These are phyloP conservation scores for Ispidina lecontei DNA, from an alignment of 2,797 vertebrate genomes.

Conservation along the genomic window DNA sequence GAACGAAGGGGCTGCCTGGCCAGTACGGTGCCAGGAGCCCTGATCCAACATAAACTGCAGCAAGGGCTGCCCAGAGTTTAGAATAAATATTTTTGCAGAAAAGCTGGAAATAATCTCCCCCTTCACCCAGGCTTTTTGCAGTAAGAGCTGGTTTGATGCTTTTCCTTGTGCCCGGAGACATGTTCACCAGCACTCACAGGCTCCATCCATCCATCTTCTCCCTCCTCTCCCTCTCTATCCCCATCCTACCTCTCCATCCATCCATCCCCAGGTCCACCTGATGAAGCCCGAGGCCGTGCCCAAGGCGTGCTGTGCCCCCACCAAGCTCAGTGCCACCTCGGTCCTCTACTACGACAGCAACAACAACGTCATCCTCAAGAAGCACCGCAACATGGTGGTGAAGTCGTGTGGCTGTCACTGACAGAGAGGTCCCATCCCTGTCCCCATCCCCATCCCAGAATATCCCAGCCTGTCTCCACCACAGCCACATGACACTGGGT, in stretches of 20 bases:
- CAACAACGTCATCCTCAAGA: constrained; percentile 98
- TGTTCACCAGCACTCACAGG: rapidly evolving
- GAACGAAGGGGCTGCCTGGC: background rate
- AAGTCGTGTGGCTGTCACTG: constrained; percentile 94
- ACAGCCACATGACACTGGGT: rapidly evolving
- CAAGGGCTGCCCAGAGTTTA: background rate
- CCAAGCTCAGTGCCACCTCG: constrained; percentile 93
- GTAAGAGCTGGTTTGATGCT: background rate
- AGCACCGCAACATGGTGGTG: constrained; percentile 97
- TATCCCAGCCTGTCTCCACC: rapidly evolving
- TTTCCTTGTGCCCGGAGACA: background rate
- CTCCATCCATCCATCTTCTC: background rate
- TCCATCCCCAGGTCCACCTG: constrained; percentile 87
- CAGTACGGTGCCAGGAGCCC: background rate
- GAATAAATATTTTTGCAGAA: constrained; percentile 59
- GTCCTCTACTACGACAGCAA: constrained; percentile 97
- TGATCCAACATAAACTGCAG: constrained; percentile 57
- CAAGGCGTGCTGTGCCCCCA: constrained; percentile 94
- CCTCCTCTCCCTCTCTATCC: background rate
- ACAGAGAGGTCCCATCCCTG: background rate
- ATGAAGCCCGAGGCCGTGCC: constrained; percentile 93
- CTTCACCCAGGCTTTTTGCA: background rate
- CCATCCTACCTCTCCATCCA: background rate
- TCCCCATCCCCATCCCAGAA: background rate
- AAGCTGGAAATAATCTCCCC: constrained; percentile 59